A percentile compares a stretch with the other conserved stretches of the same genome.
These are phyloP conservation scores for Scrobipalpa atriplicella DNA, from an alignment of 2,888 invertebrate species.

Conservation along the genomic window DNA sequence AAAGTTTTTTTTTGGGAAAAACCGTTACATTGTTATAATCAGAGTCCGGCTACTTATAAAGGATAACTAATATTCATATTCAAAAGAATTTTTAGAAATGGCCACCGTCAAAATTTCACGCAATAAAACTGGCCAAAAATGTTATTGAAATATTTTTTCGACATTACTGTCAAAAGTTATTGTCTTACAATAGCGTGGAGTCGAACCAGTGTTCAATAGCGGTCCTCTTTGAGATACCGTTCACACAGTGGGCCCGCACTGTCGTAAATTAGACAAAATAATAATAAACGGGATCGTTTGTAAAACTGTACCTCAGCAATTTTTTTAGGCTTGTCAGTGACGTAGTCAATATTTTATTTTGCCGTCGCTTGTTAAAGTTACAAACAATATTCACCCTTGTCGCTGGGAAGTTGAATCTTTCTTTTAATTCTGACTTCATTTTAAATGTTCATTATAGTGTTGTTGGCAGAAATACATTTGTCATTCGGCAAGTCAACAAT, in stretches of 20 bases:
- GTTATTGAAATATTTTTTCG: conserved; percentile 67
- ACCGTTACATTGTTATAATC: conserved; percentile 47
- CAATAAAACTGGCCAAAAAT: conserved; percentile 60
- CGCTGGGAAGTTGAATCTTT: neutral
- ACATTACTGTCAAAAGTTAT: conserved; percentile 57
- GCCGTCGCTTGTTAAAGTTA: neutral
- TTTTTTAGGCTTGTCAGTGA: conserved; percentile 52
- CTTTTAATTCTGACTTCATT: neutral
- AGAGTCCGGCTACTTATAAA: conserved; percentile 62
- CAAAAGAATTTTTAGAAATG: conserved; percentile 59
- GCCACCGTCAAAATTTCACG: conserved; percentile 69
- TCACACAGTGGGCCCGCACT: conserved; percentile 66
- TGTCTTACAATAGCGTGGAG: conserved; percentile 39
- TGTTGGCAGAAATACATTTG: conserved; percentile 23
- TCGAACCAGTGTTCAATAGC: conserved; percentile 54
- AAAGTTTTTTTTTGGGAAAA: neutral
- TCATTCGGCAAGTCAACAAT: conserved; percentile 26
- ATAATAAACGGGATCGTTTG: conserved; percentile 74
- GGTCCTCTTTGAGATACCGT: conserved; percentile 58
- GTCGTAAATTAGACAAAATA: conserved; percentile 69
- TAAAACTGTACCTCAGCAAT: conserved; percentile 62
- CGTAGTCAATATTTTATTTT: conserved; percentile 42
- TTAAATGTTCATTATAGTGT: conserved; percentile 10
- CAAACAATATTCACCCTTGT: conserved; percentile 14
- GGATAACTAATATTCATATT: conserved; percentile 51